These are phyloP conservation scores for Paraescarpia echinospica DNA, from an alignment of 1,140 invertebrate genomes.

Conservation along the genomic window DNA sequence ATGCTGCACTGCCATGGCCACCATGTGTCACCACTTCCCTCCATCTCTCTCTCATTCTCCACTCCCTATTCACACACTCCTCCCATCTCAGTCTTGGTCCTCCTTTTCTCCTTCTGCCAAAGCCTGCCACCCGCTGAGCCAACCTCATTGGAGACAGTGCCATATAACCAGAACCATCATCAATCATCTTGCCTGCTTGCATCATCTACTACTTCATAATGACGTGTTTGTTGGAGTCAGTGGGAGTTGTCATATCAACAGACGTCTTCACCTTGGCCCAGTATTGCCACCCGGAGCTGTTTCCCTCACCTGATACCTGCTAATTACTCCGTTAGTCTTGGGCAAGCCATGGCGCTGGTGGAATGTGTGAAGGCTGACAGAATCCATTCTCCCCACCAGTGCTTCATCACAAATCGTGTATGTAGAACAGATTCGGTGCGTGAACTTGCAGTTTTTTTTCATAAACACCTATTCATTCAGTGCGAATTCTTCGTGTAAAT, in stretches of 20 bases:
- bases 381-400: neutral
- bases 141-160: too few species aligned
- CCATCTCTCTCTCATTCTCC: too few species aligned
- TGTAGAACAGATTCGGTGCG: neutral
- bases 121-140: too few species aligned
- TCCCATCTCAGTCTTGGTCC: too few species aligned
- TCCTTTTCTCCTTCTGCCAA: too few species aligned
- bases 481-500: neutral
- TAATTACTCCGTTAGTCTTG: neutral
- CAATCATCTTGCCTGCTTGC: neutral
- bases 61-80: too few species aligned
- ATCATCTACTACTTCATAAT: neutral
- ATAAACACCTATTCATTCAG: neutral
- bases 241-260: neutral
- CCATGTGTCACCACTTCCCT: too few species aligned
- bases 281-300: neutral
- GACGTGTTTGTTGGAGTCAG: neutral
- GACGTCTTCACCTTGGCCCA: neutral
- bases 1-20: too few species aligned
- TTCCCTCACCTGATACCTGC: neutral
- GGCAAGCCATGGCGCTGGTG: neutral
- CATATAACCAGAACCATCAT: neutral
- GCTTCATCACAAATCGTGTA: neutral
- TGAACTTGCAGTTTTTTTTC: neutral
- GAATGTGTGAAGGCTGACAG: neutral